Percentiles rank a stretch among this genome's conserved stretches.
phyloP scores from a whole-genome alignment of 2,113 vertebrate species.

The Galemys pyrenaicus region DNA sequence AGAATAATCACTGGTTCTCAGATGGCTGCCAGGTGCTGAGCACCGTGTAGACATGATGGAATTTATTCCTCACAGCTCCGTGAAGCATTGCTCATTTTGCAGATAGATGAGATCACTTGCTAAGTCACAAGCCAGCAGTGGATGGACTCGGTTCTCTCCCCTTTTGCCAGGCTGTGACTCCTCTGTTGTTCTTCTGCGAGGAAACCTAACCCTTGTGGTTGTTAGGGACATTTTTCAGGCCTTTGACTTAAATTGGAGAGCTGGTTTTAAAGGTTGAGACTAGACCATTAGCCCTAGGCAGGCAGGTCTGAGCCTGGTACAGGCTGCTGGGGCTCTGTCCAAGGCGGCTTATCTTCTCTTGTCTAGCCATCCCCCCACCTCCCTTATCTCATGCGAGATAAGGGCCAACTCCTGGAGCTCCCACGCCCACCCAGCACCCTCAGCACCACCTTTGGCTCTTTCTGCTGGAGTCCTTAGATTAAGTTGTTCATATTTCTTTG shows the following conservation, averaged over 20 bases:
- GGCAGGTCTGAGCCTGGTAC: constrained; percentile 58
- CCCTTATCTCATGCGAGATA: constrained; percentile 53
- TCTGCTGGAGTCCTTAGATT: not conserved
- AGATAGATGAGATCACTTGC: not conserved
- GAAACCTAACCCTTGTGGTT: not conserved
- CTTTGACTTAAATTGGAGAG: not conserved
- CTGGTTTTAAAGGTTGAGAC: not conserved
- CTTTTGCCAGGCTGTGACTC: not conserved
- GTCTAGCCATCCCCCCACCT: constrained; percentile 20
- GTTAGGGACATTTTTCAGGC: not conserved
- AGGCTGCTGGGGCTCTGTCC: not conserved
- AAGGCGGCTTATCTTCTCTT: constrained; percentile 19
- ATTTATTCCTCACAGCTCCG: not conserved
- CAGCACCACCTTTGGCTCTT: not conserved
- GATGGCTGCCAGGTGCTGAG: not conserved
- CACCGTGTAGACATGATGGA: not conserved
- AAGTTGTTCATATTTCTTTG: constrained; percentile 51
- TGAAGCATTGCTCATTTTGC: not conserved
- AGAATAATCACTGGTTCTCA: not conserved
- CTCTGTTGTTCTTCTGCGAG: not conserved
- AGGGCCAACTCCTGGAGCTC: not conserved
- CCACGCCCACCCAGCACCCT: constrained; percentile 24
- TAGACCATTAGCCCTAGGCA: not conserved
- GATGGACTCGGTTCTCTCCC: not conserved
- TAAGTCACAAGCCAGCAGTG: not conserved